Evolutionary conservation across 1,140 invertebrate species (phyloP), one percentile per base, ranked within the genome.

Genomic region (Zaprionus lachaisei): DNA sequence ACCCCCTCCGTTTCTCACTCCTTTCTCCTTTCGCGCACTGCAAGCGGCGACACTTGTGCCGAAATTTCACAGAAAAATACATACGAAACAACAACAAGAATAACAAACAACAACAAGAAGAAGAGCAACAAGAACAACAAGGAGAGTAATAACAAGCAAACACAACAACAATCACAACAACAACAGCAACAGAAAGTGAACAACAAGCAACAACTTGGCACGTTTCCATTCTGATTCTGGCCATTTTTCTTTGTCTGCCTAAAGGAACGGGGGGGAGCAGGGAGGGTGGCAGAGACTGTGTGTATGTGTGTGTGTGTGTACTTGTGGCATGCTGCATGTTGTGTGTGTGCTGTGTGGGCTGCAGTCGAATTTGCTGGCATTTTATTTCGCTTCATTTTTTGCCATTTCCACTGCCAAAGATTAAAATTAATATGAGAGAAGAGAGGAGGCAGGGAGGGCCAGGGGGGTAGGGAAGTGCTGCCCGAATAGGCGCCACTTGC

Each of bases 381-480:
- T 72, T 66, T 49, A 49, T 65, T 65, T 60, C 24, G 38, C n/a
- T 20, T 17, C n/a, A 66, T 56, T 47, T 47, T 55, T 64, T 44
- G 28, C 28, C 38, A 2, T 28, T 34, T 60, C 34, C 60, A 26
- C 34, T 5, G 57, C 49, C 20, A 83, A 31, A 51, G 47, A 51
- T 20, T 60, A 17, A 64, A 68, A 86, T 87, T 87, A 87, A 83
- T 84, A 89, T 83, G 20, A 51, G 20, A 0, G 47, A 0, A 24
- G 2, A 7, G 6, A 22, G 47, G n/a, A 11, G 4, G 4, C 1
- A 2, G 47, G 14, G 4, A 20, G 47, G 22, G 11, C 0, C 2
- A 2, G 9, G 5, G 11, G 47, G 22, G 11, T 0, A 1, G 11
- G 3, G 11, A 11, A 7, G 17, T 22, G 44, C 38, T 41, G 38